These are phyloP conservation scores for Panulirus ornatus DNA, from an alignment of 1,140 invertebrate species.

Conservation along the genomic window DNA sequence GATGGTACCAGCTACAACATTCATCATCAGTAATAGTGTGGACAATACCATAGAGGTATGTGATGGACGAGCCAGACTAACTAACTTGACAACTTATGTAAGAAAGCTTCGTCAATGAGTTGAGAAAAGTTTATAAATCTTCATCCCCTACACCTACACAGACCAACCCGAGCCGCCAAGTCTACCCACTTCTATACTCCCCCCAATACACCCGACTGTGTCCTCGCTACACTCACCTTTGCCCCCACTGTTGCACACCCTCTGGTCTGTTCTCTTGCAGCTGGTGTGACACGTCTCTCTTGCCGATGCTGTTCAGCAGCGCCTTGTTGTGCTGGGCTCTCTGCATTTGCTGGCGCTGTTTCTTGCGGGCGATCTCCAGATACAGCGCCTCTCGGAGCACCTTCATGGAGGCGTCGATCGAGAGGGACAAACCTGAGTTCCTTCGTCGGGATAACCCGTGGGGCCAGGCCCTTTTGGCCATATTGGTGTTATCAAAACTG, in stretches of 20 bases:
- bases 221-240: constrained; percentile 5
- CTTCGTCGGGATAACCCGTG: constrained; percentile 36
- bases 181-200: no score
- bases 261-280: neutral
- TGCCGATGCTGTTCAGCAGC: constrained; percentile 79
- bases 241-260: neutral
- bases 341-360: constrained; percentile 83
- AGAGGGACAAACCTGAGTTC: constrained; percentile 82
- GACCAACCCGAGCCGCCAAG: no score
- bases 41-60: no score
- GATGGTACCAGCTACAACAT: no score
- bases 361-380: constrained; percentile 86
- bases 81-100: no score
- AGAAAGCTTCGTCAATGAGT: no score
- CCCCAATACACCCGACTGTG: no score
- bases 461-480: constrained; percentile 50
- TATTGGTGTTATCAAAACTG: constrained; percentile 12
- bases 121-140: neutral
- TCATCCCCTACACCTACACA: neutral
- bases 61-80: no score
- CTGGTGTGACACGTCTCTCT: constrained; percentile 76
- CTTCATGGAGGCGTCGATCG: constrained; percentile 88
- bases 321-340: constrained; percentile 81
- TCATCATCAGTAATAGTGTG: no score
- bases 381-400: constrained; percentile 86